Evolutionary conservation across 1,140 invertebrate genomes (phyloP), one percentile per base, ranked within the genome.

Genomic region (Pollicipes pollicipes): DNA sequence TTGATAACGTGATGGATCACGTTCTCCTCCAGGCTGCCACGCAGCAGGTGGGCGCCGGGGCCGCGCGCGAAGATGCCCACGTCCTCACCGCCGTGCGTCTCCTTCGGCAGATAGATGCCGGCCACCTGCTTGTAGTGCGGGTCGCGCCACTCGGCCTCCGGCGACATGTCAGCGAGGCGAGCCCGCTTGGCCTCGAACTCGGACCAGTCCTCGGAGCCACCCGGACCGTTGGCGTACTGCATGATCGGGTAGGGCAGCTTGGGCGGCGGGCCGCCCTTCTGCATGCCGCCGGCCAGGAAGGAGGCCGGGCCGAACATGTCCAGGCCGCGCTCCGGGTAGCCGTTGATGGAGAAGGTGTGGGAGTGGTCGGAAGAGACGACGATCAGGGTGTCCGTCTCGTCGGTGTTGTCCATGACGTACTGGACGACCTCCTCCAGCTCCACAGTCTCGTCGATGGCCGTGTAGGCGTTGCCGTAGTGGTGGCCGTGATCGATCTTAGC

Each of bases 51-150:
- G 4, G 80, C 74, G 77, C 79, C 78, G 26, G 82, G 82, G n/a
- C 76, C 69, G 30, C 30, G 58, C 21, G 90, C 88, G 76, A 90
- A 92, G 27, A 91, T 86, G 0, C 89, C 87, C 1, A 94, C 91
- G 78, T 94, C 91, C 80, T 93, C 91, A 16, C 89, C 91, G 0
- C 90, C 90, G 75, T 94, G 91, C 0, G 90, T 91, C 6, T 88
- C 88, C 85, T 70, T 70, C 0, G 64, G 64, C 64, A 66, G 64
- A n/a, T 21, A 21, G 64, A 66, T 66, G 8, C 64, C 64, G 64
- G 64, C 64, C 3, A 66, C 26, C 64, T 66, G n/a, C 28, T 66
- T 66, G 64, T 66, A 66, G 64, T 66, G 64, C n/a, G 64, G 64
- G 28, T 66, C 64, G n/a, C 64, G 64, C 64, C 64, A 66, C 87